phyloP scores from a whole-genome alignment of 2,888 invertebrate species.

The Lepidochrysops patricia region DNA sequence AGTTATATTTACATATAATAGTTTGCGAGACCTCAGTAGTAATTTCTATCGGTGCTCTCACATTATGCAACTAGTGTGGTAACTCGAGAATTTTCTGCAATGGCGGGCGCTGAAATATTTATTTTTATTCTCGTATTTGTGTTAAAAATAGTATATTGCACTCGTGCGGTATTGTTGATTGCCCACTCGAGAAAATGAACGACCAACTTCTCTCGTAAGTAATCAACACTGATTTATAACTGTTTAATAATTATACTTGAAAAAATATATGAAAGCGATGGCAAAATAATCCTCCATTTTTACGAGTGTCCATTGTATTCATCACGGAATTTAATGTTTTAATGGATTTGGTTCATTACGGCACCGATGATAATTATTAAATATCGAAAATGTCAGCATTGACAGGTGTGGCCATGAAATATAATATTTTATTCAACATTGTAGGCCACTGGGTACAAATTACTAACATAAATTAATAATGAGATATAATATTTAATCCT shows the following conservation, averaged over 20 bases:
- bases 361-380: conserved; percentile 26
- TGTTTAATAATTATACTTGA: neutral
- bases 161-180: too few species aligned
- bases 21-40: too few species aligned
- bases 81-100: too few species aligned
- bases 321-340: conserved; percentile 15
- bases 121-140: too few species aligned
- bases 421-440: conserved; percentile 29
- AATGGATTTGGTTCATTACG: conserved; percentile 24
- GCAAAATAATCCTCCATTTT: neutral
- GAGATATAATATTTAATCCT: conserved; percentile 25
- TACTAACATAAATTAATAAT: conserved; percentile 27
- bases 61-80: too few species aligned
- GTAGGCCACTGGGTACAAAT: conserved; percentile 26
- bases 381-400: conserved; percentile 27
- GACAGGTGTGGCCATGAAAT: conserved; percentile 28
- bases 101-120: too few species aligned
- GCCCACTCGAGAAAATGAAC: too few species aligned
- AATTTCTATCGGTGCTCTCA: too few species aligned
- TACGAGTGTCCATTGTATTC: neutral
- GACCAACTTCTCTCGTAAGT: too few species aligned
- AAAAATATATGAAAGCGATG: neutral
- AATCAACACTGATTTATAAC: too few species aligned
- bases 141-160: too few species aligned
- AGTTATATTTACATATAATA: too few species aligned